Base-by-base conservation (phyloP, 2,113 vertebrate genomes). In the Aramus guarauna region DNA sequence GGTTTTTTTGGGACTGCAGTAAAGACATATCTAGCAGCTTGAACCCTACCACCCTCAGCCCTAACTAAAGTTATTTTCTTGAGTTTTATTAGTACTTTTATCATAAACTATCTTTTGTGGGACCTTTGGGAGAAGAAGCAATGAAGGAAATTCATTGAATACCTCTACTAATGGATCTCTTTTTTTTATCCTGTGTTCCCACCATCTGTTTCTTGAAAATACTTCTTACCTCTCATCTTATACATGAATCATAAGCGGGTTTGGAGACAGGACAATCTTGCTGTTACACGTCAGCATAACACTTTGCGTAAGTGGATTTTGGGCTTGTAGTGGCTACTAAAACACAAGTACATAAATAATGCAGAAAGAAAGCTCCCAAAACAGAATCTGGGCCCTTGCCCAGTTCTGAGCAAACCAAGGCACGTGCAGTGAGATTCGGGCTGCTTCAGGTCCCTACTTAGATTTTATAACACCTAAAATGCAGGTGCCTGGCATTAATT, bases 401-500 rank as follows among this genome's bases (percentile, higher is more conserved):
- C 69, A 39, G 77, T 34, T 89, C 87, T 67, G 39, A 91, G 66
- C 76, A 90, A 89, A 87, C 59, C 53, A 55, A 81, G 60, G 73
- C 95, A 90, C 6, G 21, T 85, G 88, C 41, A 47, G 72, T 5
- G 62, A 58, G 63, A 56, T 43, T 37, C 8, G 3, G 73, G 66
- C 36, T 55, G 75, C 32, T 79, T 66, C 83, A 80, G 55, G 50
- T 60, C 58, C 72, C 63, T 60, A 4, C 16, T 56, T 77, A 34
- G 73, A 36, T 63, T 85, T 78, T 75, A 26, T 34, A 75, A 68
- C 69, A 75, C 84, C 96, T 85, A 72, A 96, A 96, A 94, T 68
- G 89, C 96, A 96, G 91, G 73, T 97, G 89, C 26, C 69, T 95
- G 90, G 90, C 87, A 58, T 6, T n/a, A 82, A 75, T 56, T 75